Base-by-base conservation (phyloP, 2,888 invertebrate species). In the Erebia aethiops region DNA sequence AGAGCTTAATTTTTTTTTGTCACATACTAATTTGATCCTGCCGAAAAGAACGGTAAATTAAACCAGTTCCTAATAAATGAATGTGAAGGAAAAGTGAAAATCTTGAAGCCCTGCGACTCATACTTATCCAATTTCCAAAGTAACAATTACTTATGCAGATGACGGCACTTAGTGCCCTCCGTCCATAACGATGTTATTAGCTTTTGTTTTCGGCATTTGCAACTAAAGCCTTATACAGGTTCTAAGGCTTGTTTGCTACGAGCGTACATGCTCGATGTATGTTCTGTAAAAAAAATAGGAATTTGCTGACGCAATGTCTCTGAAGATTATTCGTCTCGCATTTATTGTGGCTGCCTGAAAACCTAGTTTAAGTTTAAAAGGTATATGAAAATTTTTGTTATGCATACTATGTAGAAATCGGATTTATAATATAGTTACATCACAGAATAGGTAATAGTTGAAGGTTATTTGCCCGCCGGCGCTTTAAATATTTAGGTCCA, bases 121-220 rank as follows among this genome's bases (percentile, higher is more conserved):
- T 18, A 64, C 64, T 52, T 13, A 51, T 18, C 64, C 64, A 54
- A 69, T 74, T 64, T 70, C 60, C 58, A 69, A 68, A 66, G 73
- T 77, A 77, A 81, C 79, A 84, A 84, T 84, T 82, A 84, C 81
- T 84, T 83, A 84, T 84, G 85, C 81, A 83, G 82, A 84, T 80
- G 81, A 77, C 77, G 80, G 75, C 78, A 77, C 80, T 82, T 80
- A 76, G 73, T 77, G 74, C 77, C 70, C 77, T 78, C 68, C 71
- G 71, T 74, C 74, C 74, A 71, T 79, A 79, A 81, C 77, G 78
- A 81, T 75, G 79, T 80, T 79, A 81, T 82, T 82, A 79, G 76
- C 81, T 78, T 79, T 79, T 80, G 75, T 79, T 80, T 79, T 72
- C 74, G 74, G 74, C 77, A 74, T 77, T 76, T 62, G 56, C 67